Base-by-base conservation (phyloP, 2,797 vertebrate genomes). In the Uromys caudimaculatus region DNA sequence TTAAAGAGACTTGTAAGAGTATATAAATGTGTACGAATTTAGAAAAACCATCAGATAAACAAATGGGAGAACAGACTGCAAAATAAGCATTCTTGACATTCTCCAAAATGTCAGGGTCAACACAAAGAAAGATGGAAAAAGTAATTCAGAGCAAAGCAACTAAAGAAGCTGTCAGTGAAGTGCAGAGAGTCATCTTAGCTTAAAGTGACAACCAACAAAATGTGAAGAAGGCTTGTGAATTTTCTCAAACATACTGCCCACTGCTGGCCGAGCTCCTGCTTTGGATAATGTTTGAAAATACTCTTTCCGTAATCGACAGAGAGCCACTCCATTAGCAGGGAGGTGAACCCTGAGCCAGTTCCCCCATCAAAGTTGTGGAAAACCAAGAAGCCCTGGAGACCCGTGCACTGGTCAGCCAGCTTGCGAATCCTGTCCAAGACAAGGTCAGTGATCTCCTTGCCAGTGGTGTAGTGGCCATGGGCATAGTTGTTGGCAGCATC, bases 11-110 rank as follows among this genome's bases (percentile, higher is more conserved):
- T 56, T 54, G 47, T 83, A 90, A 90, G 93, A 93, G n/a, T 82
- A 87, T 73, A 89, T 69, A 92, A 87, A 81, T 13, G 73, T 16
- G 77, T 94, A 83, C 85, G 52, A 85, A 76, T 38, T 50, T 60
- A 19, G 21, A 92, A 16, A 35, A 84, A 73, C 11, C 60, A 90
- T 67, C 58, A 77, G 88, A 86, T 78, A 93, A 87, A 50, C 50
- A 62, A 93, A 60, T 2, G 64, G 75, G 81, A 78, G 32, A 23
- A 19, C 3, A 78, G n/a, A 47, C 82, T 89, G 56, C n/a, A 94
- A 97, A 96, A 94, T 56, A 85, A 82, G 85, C 71, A 67, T 84
- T 73, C 87, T 81, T 47, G 83, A 71, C 76, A 73, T 88, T 60
- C 87, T 85, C 47, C 76, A 77, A 92, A 93, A 29, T 29, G 29